Percentiles rank a stretch among this genome's conserved stretches.
Evolutionary conservation across 2,113 vertebrate species (phyloP).

Genomic region (Microcebus lehilahytsara): DNA sequence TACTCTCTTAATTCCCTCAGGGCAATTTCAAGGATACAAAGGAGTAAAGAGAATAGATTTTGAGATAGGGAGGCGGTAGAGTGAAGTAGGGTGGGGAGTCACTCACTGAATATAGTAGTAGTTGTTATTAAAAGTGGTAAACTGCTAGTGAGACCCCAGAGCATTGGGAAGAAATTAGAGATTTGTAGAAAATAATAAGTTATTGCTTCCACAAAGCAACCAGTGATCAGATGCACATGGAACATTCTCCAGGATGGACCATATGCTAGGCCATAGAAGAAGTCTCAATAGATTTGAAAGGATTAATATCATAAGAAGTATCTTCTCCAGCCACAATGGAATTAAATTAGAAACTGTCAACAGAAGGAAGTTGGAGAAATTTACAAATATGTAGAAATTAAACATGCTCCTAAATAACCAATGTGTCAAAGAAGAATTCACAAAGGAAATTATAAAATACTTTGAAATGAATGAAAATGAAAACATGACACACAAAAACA

Average conservation of each 20-base stretch:
- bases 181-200: slow-evolving; percentile 13
- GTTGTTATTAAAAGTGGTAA: slow-evolving; percentile 31
- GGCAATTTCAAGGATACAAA: slow-evolving; percentile 9
- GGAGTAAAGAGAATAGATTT: background rate
- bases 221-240: background rate
- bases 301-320: slow-evolving; percentile 11
- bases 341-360: slow-evolving; percentile 39
- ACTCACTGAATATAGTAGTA: background rate
- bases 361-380: slow-evolving; percentile 11
- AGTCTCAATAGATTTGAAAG: slow-evolving; percentile 38
- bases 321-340: slow-evolving; percentile 2
- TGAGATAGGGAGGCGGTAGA: background rate
- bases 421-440: slow-evolving; percentile 48
- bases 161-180: background rate
- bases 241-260: background rate
- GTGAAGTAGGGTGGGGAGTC: background rate
- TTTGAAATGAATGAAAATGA: slow-evolving; percentile 52
- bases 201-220: slow-evolving; percentile 5
- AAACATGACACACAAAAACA: slow-evolving; percentile 4
- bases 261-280: slow-evolving; percentile 13
- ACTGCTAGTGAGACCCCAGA: background rate
- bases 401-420: slow-evolving; percentile 27
- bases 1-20: background rate
- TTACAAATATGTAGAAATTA: slow-evolving; percentile 49
- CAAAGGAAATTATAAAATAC: slow-evolving; percentile 33